Base-by-base conservation (phyloP, 1,140 invertebrate species). In the Hesperophylax magnus region DNA sequence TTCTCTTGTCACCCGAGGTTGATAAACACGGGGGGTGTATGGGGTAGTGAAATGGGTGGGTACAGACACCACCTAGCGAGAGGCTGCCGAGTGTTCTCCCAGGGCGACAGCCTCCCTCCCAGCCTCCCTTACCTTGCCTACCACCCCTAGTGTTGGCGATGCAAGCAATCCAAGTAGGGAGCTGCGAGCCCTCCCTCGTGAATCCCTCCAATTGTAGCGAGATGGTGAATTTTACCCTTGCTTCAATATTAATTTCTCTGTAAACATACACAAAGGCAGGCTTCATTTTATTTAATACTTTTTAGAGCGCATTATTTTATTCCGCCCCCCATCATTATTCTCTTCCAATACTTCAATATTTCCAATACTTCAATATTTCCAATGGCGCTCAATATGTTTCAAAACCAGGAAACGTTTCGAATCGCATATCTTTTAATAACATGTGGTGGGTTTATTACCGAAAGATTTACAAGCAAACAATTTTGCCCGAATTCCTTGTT, bases 401-500 rank as follows among this genome's bases (percentile, higher is more conserved):
- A 47, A 47, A 47, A 47, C 9, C 39, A 1, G 39, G 39, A 47
- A 47, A 47, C 39, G 39, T 47, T 47, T 47, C 9, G 22, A 11
- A 20, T 58, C 22, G 56, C 5, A n/a, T 58, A 11, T 58, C 22
- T 58, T 22, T 58, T 20, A 58, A 58, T 58, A 20, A 58, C 39
- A 9, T 47, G 39, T 14, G 39, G 39, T 47, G 39, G 9, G 39
- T 47, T 47, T 15, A 31, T 34, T 67, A 67, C 27, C 63, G 63
- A 67, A 67, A 34, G 22, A 34, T 27, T 22, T 34, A 67, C 22
- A 22, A n/a, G 52, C 24, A 22, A 27, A 53, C 69, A 14, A 54
- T 53, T 72, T 54, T 53, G 69, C 53, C 53, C 22, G 39, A 72
- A 72, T 72, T 54, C 69, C 52, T 53, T 65, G 24, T 65, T 53